phyloP scores from a whole-genome alignment of 2,113 vertebrate species.

The Paratilapia polleni region DNA sequence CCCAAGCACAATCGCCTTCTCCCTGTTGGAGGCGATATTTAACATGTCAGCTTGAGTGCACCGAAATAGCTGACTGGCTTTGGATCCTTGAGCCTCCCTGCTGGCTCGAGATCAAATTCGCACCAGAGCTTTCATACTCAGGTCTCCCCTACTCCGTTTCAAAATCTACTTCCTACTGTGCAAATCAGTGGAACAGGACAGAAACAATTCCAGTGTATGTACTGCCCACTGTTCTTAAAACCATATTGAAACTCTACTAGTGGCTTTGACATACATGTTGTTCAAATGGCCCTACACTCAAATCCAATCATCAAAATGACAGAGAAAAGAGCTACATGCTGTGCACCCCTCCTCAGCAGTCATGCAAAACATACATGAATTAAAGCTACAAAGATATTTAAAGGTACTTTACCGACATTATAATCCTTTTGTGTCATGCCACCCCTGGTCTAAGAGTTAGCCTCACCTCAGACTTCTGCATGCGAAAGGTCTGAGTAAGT shows the following conservation, averaged over 20 bases:
- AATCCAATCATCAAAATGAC: background rate
- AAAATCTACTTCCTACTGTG: constrained; percentile 29
- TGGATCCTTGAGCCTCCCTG: constrained; percentile 15
- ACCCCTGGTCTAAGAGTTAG: background rate
- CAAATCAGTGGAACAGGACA: constrained; percentile 21
- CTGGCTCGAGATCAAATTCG: constrained; percentile 51
- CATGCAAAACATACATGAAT: background rate
- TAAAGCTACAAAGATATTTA: background rate
- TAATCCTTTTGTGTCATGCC: background rate
- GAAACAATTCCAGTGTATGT: constrained; percentile 2
- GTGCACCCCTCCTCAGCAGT: fast-evolving
- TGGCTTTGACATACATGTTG: background rate
- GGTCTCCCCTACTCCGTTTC: constrained; percentile 17
- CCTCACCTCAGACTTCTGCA: background rate
- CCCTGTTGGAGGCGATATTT: constrained; percentile 44
- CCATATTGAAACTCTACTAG: background rate
- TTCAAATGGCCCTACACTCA: background rate
- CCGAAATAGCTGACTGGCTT: constrained; percentile 41
- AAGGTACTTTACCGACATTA: background rate
- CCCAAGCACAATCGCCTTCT: constrained; percentile 20
- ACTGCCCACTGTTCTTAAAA: constrained; percentile 16
- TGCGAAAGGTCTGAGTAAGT: background rate
- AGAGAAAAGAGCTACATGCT: background rate
- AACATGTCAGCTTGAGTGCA: constrained; percentile 42
- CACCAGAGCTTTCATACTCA: constrained; percentile 24